Base-by-base conservation (phyloP, 2,797 vertebrate genomes). In the Eidolon dupreanum region DNA sequence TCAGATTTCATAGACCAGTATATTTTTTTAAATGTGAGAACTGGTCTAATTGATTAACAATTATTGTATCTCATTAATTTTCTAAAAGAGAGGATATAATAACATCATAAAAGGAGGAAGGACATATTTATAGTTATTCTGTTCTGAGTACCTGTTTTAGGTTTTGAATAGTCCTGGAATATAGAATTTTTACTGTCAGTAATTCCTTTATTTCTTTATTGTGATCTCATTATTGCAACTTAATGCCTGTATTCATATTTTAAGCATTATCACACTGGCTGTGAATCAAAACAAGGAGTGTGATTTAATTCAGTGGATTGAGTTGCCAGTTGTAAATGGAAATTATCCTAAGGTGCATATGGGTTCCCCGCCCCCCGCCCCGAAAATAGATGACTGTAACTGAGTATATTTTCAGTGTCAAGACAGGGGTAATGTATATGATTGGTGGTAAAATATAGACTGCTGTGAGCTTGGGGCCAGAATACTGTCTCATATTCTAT, bases 361-460 rank as follows among this genome's bases (percentile, higher is more conserved):
- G 33, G 33, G 33, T 33, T 33, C 33, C 33, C 33, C n/a, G n/a
- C 33, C 33, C 33, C 33, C 33, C 33, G 33, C 33, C 33, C 33
- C 33, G 33, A 96, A 98, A 96, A 98, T 96, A 98, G 96, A 90
- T 97, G 96, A 88, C 96, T 98, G 98, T 98, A 97, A 97, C 82
- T 59, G 79, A 98, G n/a, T 97, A 31, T 98, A 97, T 98, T 98
- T 98, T 97, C 95, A 83, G 97, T 98, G 98, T 98, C 97, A 97
- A 71, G 98, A 94, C 93, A 98, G 13, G 92, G 96, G 96, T 95
- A 97, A 98, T 98, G 86, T 98, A 97, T 98, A 97, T 97, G 97
- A 98, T 97, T 97, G 95, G 97, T 98, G 97, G 95, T 98, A 98
- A 98, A 98, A 98, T 97, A 97, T 95, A 98, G 97, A 98, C 97